Conservation (phyloP, 1,140 invertebrate genomes). For the Galleria mellonella region DNA sequence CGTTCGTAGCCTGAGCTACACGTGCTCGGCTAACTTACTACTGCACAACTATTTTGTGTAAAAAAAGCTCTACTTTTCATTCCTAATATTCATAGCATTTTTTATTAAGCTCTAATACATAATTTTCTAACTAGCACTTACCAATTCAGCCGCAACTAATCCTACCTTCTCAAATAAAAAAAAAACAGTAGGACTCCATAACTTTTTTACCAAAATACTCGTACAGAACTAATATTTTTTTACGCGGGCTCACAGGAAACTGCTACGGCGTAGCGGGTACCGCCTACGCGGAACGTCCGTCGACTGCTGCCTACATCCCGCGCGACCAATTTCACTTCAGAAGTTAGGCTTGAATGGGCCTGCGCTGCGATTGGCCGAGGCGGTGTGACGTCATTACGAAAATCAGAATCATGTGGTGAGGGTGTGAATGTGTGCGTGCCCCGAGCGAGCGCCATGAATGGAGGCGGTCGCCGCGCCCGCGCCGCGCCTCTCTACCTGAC, state of each 20-base stretch:
- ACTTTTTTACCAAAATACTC: no score
- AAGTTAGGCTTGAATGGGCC: constrained; percentile 70
- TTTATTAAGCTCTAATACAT: no score
- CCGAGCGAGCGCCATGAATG: constrained; percentile 44
- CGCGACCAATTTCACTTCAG: constrained; percentile 61
- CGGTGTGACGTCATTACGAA: constrained; percentile 62
- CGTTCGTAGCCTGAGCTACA: constrained; percentile 30
- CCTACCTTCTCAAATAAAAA: no score
- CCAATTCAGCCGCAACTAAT: no score
- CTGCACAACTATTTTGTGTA: no score
- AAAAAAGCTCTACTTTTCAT: no score
- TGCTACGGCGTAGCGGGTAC: not conserved
- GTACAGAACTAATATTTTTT: no score
- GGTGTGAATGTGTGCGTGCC: constrained; percentile 24
- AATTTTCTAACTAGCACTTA: no score
- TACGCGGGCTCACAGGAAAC: no score
- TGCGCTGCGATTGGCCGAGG: constrained; percentile 50
- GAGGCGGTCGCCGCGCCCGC: constrained; percentile 55
- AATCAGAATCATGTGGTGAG: constrained; percentile 44
- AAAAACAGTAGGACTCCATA: no score
- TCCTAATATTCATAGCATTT: no score
- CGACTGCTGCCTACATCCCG: constrained; percentile 57
- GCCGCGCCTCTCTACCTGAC: constrained; percentile 52
- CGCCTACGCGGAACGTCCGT: constrained; percentile 20
- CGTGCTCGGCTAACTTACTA: constrained; percentile 18